Base-by-base conservation (phyloP, 2,797 vertebrate species). In the Cuculus canorus region DNA sequence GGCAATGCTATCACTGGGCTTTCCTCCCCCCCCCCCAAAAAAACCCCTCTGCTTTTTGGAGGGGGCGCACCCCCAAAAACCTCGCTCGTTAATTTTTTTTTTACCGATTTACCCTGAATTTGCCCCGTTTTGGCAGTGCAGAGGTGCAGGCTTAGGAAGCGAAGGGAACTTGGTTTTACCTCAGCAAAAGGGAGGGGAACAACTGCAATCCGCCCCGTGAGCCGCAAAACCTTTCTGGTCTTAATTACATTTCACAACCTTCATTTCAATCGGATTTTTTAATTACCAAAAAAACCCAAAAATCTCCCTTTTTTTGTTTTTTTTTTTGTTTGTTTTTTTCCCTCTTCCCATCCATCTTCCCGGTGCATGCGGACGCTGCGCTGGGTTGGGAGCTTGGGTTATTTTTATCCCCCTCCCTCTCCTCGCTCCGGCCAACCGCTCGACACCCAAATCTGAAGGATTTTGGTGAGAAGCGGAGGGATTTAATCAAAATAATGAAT, bases 141-240 rank as follows among this genome's bases (percentile, higher is more conserved):
- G 96, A 97, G 96, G 84, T 97, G 95, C 54, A 57, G 94, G 92
- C 97, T 98, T 98, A 97, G 95, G 96, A 96, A 96, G 95, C 97
- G 93, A 97, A n/a, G n/a, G 86, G 90, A 79, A 97, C 86, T 96
- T 96, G 97, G 96, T 93, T 95, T 92, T 92, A 93, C 92, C 95
- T 97, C 97, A 93, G 96, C 97, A 97, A 92, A 97, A 97, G 96
- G 97, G 97, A 97, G 97, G 97, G 95, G 92, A 97, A 97, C 84
- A 95, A 96, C 97, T 92, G 91, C 97, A 83, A 93, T 92, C 85
- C 84, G 80, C 97, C 96, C 96, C 98, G 98, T 98, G 98, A 98
- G 97, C 97, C 97, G 97, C 45, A 50, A 69, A 97, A 91, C 81
- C 90, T 97, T 96, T 97, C 94, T 98, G 96, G 96, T 97, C 94